phyloP scores from a whole-genome alignment of 2,888 invertebrate species.

The Acanthosepion pharaonis region DNA sequence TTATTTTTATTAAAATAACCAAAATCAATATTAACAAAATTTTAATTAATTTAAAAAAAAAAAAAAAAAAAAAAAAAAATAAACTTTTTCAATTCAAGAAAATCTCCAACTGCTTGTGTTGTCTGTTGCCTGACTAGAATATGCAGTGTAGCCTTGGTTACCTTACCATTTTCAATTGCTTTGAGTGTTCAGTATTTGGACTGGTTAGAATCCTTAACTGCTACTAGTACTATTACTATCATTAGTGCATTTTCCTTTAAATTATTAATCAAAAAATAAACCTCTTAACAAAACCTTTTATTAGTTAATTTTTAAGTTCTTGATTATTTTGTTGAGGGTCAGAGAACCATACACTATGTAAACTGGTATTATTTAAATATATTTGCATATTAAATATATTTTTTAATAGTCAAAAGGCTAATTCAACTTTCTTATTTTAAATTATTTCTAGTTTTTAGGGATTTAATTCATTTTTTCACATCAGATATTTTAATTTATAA shows the following conservation, averaged over 20 bases:
- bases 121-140: constrained; percentile 13
- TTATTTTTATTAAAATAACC: constrained; percentile 33
- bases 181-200: constrained; percentile 20
- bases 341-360: background rate
- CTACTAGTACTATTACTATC: background rate
- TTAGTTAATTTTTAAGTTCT: background rate
- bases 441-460: background rate
- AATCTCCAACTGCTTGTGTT: background rate
- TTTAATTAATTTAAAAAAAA: background rate
- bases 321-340: background rate
- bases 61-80: background rate
- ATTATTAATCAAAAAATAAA: background rate
- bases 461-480: background rate
- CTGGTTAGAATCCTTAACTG: constrained; percentile 33
- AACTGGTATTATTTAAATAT: no score
- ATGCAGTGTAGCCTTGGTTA: constrained; percentile 10
- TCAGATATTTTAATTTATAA: background rate
- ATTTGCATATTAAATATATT: background rate
- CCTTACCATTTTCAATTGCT: constrained; percentile 33
- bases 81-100: background rate
- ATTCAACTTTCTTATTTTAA: background rate
- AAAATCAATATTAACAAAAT: constrained; percentile 33
- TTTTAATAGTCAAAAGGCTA: background rate
- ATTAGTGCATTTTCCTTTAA: background rate
- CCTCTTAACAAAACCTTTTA: background rate